Base-by-base conservation (phyloP, 2,797 vertebrate genomes). In the Myotis myotis region DNA sequence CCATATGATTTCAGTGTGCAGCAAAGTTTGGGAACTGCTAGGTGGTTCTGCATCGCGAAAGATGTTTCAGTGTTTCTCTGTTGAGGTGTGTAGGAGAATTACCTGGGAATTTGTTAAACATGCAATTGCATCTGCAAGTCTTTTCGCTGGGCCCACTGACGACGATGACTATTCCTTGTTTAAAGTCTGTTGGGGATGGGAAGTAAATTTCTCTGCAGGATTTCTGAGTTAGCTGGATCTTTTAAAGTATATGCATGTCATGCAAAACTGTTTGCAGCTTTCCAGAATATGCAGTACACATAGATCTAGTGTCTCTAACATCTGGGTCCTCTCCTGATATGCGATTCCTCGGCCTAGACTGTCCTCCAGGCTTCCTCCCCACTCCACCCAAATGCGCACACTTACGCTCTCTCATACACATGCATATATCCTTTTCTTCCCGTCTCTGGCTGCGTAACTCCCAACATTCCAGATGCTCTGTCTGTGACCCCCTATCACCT, bases 211-310 rank as follows among this genome's bases (percentile, higher is more conserved):
- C 19, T 68, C 11, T 82, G 15, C 22, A 51, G 68, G 49, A 88
- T 91, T 89, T 94, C 74, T 47, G 68, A 70, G 68, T 86, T 38
- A 70, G 6, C 47, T 53, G 74, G 68, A 28, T 62, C 49, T 55
- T 71, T 72, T 47, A 38, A 89, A 71, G 79, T 70, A 22, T 6
- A 1, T 60, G 28, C 38, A 57, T 95, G 25, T 82, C n/a, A 12
- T 78, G 49, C 68, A 83, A 80, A 93, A 87, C 87, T 86, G 15
- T 86, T 94, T 89, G 36, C 62, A 70, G 0, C 89, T 96, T 96
- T 79, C 74, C 13, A 78, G 62, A 71, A 28, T 76, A 30, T 55
- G 28, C 28, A 25, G 38, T 70, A 13, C 28, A 70, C 6, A 0
- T 3, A 19, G 44, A 8, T 85, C 8, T 49, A 49, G 49, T 36